Evolutionary conservation across 1,140 invertebrate genomes (phyloP), one percentile per base, ranked within the genome.

Genomic region (Scaptomyza pallida): DNA sequence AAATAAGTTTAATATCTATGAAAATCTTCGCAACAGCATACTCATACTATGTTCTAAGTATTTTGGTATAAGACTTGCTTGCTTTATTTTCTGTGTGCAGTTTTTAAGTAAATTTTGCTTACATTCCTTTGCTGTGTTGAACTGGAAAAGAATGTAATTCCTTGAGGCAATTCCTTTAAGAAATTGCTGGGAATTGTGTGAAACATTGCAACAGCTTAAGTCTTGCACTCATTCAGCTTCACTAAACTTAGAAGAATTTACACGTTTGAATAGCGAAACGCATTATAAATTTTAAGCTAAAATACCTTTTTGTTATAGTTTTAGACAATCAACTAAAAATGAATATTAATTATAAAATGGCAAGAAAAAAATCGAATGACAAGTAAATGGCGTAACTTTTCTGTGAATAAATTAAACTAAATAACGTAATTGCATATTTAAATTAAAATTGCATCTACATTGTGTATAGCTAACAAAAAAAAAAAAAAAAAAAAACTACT

Each of bases 361-460:
- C 47, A 9, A 26, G 6, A 69, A 67, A 56, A 68, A 77, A 64
- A 72, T 68, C 65, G 57, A 81, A 81, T 82, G 83, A 88, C 83
- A 88, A 88, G 82, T 88, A 88, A 88, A 88, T 88, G 82, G 82
- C 64, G 82, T 78, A 88, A 88, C 82, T 76, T 89, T 88, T 88
- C 82, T 88, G 82, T 88, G 82, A 88, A 88, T 88, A 88, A 73
- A 86, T 69, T 47, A 21, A 81, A 78, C 54, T 77, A 75, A 74
- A 78, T 43, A 85, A 26, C 44, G 61, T 76, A 74, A 76, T 50
- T 61, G 63, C 64, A 65, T 61, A 73, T 63, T 70, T 72, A 78
- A 79, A 74, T 68, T 86, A 52, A 23, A 48, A 59, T 54, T 30
- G 51, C 48, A 73, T 72, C 54, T 51, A 57, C 68, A 71, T 65